Base-by-base conservation (phyloP, 2,113 vertebrate species). In the Pelusios castaneus region DNA sequence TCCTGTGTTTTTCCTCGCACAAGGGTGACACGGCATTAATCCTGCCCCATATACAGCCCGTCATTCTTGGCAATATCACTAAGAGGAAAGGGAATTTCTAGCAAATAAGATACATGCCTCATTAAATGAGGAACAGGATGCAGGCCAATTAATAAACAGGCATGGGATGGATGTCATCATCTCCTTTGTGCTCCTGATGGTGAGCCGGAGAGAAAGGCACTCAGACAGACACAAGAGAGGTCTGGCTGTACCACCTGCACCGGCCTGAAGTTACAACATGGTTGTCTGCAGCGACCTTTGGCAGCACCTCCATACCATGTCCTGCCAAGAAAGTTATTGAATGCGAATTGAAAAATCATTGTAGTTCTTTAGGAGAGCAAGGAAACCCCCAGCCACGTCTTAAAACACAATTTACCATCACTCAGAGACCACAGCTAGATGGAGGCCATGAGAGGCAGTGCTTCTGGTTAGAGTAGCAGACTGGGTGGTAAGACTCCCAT, bases 71-170 rank as follows among this genome's bases (percentile, higher is more conserved):
- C 5, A 93, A 91, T 91, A 81, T 58, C 7, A 88, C 27, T 47
- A 4, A 83, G 86, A 89, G 60, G n/a, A 85, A 75, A 83, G 75
- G 49, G 45, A 8, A 86, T 91, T 93, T 34, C 85, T 89, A 79
- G 67, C 54, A 88, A 87, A 85, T 70, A 70, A 79, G 47, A 92
- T 29, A 80, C 24, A 7, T 83, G 10, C 13, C 86, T 60, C 55
- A 81, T 93, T 60, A 60, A 58, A n/a, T 31, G 43, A 89, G 25
- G 60, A 60, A 70, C 43, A 84, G 58, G 55, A 86, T 45, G 12
- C 0, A 82, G 52, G 45, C 12, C 49, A 73, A 85, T 90, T 82
- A 89, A 47, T 16, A 38, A 7, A 60, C 8, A 1, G 60, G 94
- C 85, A 54, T 45, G 43, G 17, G 60, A 84, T 83, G 25, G 55